phyloP scores from a whole-genome alignment of 2,888 invertebrate genomes.

The Formica aserva region DNA sequence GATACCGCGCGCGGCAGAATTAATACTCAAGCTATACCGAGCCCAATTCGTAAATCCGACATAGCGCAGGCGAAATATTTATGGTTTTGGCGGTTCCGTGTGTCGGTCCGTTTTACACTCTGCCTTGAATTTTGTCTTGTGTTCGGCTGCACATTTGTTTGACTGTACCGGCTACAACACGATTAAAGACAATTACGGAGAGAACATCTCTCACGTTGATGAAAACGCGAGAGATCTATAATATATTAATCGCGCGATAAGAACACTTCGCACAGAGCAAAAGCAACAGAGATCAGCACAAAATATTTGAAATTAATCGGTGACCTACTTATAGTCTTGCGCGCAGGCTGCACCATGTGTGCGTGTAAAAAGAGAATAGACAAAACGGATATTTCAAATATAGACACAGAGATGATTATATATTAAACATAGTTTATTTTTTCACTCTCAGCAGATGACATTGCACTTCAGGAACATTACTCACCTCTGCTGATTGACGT shows the following conservation, averaged over 20 bases:
- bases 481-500: slow-evolving; percentile 48
- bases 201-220: neutral
- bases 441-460: slow-evolving; percentile 32
- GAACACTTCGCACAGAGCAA: neutral
- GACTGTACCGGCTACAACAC: slow-evolving; percentile 74
- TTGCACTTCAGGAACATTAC: slow-evolving; percentile 51
- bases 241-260: neutral
- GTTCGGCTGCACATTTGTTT: slow-evolving; percentile 62
- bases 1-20: slow-evolving; percentile 10
- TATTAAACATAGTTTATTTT: neutral
- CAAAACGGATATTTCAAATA: slow-evolving; percentile 58
- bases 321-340: slow-evolving; percentile 67
- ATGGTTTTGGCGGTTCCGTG: slow-evolving; percentile 77
- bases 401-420: slow-evolving; percentile 20
- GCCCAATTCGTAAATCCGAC: slow-evolving; percentile 7
- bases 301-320: slow-evolving; percentile 29
- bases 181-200: slow-evolving; percentile 39
- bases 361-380: slow-evolving; percentile 74
- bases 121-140: slow-evolving; percentile 65
- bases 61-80: slow-evolving; percentile 14
- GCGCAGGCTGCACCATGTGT: slow-evolving; percentile 73
- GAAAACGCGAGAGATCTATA: neutral
- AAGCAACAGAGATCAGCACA: slow-evolving; percentile 3
- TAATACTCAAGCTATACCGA: neutral
- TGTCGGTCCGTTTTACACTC: slow-evolving; percentile 67